Evolutionary conservation across 92 coral and sea anemone species (phyloP).

Genomic region (Montipora capitata): DNA sequence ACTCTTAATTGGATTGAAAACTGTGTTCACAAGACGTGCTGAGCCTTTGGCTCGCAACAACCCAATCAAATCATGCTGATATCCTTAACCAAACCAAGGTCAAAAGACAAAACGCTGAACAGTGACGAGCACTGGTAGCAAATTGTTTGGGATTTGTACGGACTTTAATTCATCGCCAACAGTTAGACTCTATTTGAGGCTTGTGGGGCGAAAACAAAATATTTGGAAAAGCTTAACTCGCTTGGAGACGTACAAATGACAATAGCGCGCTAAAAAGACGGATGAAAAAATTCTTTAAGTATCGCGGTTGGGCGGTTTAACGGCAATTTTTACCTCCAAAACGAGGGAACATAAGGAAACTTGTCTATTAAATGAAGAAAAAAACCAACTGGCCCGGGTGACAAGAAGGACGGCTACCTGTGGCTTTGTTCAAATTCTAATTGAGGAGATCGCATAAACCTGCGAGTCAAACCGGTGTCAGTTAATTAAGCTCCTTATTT

Average conservation of each 20-base stretch:
- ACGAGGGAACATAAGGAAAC: constrained; percentile 8
- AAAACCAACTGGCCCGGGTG: neutral
- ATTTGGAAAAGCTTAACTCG: constrained; percentile 38
- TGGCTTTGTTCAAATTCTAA: constrained; percentile 36
- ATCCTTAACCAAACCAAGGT: neutral
- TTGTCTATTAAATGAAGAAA: constrained; percentile 10
- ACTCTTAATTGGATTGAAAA: constrained; percentile 19
- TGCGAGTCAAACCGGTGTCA: constrained; percentile 1
- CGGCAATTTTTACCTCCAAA: constrained; percentile 12
- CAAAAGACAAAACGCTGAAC: constrained; percentile 17
- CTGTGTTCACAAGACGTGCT: constrained; percentile 30
- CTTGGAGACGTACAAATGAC: neutral
- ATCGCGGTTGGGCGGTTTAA: constrained; percentile 8
- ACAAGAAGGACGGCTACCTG: constrained; percentile 1
- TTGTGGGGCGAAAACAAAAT: constrained; percentile 31
- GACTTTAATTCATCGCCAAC: constrained; percentile 16
- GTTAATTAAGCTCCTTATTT: constrained; percentile 28
- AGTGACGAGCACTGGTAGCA: neutral
- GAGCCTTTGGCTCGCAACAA: constrained; percentile 31
- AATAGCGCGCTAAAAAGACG: constrained; percentile 14
- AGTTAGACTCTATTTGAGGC: constrained; percentile 21
- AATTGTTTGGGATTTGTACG: constrained; percentile 4
- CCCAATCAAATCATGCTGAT: constrained; percentile 4
- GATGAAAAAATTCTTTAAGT: constrained; percentile 16
- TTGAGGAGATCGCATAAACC: constrained; percentile 37